Base-by-base conservation (phyloP, 2,797 vertebrate genomes). In the Zenarchopterus dispar region DNA sequence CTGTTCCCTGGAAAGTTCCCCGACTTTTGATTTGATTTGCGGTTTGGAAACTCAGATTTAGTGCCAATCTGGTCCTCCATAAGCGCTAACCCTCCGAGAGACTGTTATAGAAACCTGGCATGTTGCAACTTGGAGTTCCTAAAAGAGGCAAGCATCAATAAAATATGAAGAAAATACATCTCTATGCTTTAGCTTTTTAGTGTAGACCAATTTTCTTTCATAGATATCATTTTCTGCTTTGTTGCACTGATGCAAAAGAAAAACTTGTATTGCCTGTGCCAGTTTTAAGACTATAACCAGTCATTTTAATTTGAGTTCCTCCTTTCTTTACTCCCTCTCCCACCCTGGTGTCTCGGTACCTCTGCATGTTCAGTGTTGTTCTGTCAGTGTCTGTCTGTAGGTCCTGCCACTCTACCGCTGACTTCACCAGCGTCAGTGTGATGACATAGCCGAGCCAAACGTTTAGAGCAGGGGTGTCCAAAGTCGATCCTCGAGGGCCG, bases 321-420 rank as follows among this genome's bases (percentile, higher is more conserved):
- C 64, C 74, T 61, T 83, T 72, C 75, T 81, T 76, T 82, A 75
- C 82, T 78, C 65, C 58, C 50, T 42, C 26, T 44, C 51, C 49
- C 13, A 50, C 26, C 52, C 19, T 67, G 43, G 56, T 71, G 56
- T 78, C 70, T 73, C 74, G 56, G 76, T 80, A 50, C 75, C 64
- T 73, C 84, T 84, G 92, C 92, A 93, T 93, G 91, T 73, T 81
- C 43, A 56, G 58, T 85, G 84, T 85, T 51, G 80, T 82, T 60
- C 46, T 57, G 70, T 80, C 67, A 53, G 57, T 70, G 56, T 52
- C 73, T 82, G 80, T 84, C 18, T 77, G 70, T 78, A 17, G 0
- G 23, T 54, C 22, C 39, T 10, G 16, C 65, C 47, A 58, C 39
- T 8, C 67, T 68, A 61, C 53, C 52, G 10, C 19, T 70, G 65